These are phyloP conservation scores for Microtus montanus DNA, from an alignment of 2,113 vertebrate species.

Conservation along the genomic window DNA sequence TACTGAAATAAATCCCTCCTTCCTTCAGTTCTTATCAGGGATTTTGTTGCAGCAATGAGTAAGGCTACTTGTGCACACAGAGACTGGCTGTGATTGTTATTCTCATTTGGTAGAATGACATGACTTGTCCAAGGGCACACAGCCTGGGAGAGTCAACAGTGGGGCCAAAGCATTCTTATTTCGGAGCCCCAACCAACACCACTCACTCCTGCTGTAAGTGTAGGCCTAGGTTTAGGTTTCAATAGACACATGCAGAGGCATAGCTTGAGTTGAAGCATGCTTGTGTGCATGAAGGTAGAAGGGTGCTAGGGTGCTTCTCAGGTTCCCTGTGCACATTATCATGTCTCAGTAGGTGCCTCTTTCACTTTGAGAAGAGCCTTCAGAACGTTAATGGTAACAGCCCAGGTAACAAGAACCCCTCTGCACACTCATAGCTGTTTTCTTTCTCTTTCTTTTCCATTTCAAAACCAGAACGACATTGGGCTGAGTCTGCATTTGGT, in stretches of 20 bases:
- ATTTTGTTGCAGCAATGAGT: background rate
- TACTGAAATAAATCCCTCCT: background rate
- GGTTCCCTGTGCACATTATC: background rate
- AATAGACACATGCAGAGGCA: background rate
- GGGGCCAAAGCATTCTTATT: background rate
- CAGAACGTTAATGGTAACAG: background rate
- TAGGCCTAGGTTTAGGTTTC: accelerated
- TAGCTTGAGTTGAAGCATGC: accelerated
- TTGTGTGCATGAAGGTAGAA: background rate
- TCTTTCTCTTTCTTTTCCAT: background rate
- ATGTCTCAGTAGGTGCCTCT: background rate
- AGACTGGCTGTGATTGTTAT: background rate
- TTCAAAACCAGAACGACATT: background rate
- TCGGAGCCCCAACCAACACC: accelerated
- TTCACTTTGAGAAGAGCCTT: background rate
- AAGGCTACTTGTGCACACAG: background rate
- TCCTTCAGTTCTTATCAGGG: too few species aligned
- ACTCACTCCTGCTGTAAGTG: background rate
- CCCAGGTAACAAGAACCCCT: accelerated
- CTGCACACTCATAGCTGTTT: accelerated
- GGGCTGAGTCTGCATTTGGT: background rate
- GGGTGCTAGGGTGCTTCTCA: background rate
- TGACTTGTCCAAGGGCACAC: background rate
- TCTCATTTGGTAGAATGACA: background rate
- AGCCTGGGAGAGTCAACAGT: background rate